phyloP scores from a whole-genome alignment of 2,113 vertebrate genomes.

The Orcinus orca region DNA sequence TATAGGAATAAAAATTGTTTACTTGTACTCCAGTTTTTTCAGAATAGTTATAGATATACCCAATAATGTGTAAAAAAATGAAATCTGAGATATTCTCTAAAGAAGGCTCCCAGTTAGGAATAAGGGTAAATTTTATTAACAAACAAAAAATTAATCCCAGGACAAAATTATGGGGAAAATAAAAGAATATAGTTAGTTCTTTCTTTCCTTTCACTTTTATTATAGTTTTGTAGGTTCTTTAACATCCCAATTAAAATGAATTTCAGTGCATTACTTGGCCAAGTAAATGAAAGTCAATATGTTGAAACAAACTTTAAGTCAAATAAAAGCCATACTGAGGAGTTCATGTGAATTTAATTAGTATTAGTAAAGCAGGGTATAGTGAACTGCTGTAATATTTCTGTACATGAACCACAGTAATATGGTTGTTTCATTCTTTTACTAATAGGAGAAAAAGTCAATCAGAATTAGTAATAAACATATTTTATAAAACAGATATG shows the following conservation, averaged over 20 bases:
- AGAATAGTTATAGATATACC: background rate
- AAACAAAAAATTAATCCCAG: background rate
- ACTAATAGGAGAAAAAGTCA: background rate
- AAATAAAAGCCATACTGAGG: background rate
- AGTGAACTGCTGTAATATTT: background rate
- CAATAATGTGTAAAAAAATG: background rate
- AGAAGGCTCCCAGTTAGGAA: background rate
- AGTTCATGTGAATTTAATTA: slow-evolving; percentile 23
- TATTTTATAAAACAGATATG: background rate
- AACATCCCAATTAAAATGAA: background rate
- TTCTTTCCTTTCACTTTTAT: background rate
- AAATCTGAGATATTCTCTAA: background rate
- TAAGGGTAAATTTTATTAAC: background rate
- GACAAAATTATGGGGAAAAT: slow-evolving; percentile 7
- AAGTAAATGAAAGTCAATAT: background rate
- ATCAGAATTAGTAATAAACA: background rate
- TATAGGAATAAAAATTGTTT: background rate
- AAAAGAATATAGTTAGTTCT: background rate
- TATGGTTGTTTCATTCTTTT: background rate
- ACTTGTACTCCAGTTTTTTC: background rate
- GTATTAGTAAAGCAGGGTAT: background rate
- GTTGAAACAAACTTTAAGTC: background rate
- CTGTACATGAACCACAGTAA: background rate
- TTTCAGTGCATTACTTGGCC: background rate
- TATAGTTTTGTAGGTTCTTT: background rate